Evolutionary conservation across 2,113 vertebrate species (phyloP), one percentile per base, ranked within the genome.

Genomic region (Lophius piscatorius): DNA sequence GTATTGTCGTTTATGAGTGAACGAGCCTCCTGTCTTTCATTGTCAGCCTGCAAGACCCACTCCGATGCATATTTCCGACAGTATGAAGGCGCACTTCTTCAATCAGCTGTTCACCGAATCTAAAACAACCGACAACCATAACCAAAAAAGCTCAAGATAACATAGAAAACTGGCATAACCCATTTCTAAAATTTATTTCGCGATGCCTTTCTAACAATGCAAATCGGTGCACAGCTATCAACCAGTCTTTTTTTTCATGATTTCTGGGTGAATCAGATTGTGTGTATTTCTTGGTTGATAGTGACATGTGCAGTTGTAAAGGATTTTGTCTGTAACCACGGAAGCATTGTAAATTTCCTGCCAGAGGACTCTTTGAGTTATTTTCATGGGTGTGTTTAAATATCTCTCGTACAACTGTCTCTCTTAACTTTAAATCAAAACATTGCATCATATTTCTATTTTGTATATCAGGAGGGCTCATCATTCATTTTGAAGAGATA

Each of bases 181-280:
- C 1, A 42, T 40, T 57, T 40, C 45, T 29, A 59, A 8, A n/a
- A 10, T 7, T 26, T 42, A 21, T 55, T 70, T 36, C 40, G 5
- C 33, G 34, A n/a, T n/a, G n/a, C n/a, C n/a, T n/a, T n/a, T n/a
- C n/a, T n/a, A n/a, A n/a, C n/a, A n/a, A n/a, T 33, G 9, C 65
- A 65, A 76, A 65, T 79, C 74, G 70, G 33, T 29, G 12, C 14
- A 23, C 41, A 16, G 35, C 12, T 35, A 45, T 45, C 49, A 36
- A 49, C 49, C 62, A 36, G 60, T 0, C 42, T 40, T 75, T 64
- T 41, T 73, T 67, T 84, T 67, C 52, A 50, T 72, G 62, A 66
- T 67, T 57, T 38, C n/a, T 49, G 55, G 26, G 42, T 72, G 76
- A 70, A 56, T 84, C 79, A 74, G 10, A 16, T 4, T 31, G 20